Evolutionary conservation across 1,140 invertebrate genomes (phyloP).

Genomic region (Leptonema lineaticorne): DNA sequence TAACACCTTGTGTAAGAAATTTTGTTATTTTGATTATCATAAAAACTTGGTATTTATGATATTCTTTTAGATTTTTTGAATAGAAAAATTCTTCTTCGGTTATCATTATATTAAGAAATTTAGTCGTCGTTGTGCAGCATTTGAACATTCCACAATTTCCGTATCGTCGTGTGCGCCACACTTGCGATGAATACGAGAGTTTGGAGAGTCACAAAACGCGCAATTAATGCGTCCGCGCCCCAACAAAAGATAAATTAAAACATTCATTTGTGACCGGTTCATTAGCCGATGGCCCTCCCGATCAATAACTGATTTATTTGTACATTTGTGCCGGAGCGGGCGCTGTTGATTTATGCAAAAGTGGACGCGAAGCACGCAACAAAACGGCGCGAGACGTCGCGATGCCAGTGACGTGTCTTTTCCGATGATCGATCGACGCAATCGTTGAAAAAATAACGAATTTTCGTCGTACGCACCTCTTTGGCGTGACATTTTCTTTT

Average conservation of each 20-base stretch:
- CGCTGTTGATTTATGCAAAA: slow-evolving; percentile 38
- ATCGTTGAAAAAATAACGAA: no score
- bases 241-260: slow-evolving; percentile 43
- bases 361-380: slow-evolving; percentile 36
- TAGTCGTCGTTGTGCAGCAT: no score
- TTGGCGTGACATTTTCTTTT: no score
- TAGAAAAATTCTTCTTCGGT: no score
- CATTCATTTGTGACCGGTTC: slow-evolving; percentile 41
- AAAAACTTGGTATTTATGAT: no score
- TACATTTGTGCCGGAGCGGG: slow-evolving; percentile 37
- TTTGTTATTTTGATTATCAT: no score
- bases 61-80: no score
- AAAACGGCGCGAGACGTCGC: not conserved
- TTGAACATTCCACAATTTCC: no score
- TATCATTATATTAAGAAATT: no score
- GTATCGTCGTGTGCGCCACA: not conserved
- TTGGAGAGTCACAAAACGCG: slow-evolving; percentile 32
- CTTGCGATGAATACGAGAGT: no score
- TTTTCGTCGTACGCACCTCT: no score
- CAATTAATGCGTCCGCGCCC: slow-evolving; percentile 39
- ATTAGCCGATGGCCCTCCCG: slow-evolving; percentile 37
- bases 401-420: not conserved
- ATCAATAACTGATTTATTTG: slow-evolving; percentile 43
- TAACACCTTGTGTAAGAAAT: no score
- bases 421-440: not conserved